These are phyloP conservation scores for Odontothrips loti DNA, from an alignment of 2,888 invertebrate genomes.

Conservation along the genomic window DNA sequence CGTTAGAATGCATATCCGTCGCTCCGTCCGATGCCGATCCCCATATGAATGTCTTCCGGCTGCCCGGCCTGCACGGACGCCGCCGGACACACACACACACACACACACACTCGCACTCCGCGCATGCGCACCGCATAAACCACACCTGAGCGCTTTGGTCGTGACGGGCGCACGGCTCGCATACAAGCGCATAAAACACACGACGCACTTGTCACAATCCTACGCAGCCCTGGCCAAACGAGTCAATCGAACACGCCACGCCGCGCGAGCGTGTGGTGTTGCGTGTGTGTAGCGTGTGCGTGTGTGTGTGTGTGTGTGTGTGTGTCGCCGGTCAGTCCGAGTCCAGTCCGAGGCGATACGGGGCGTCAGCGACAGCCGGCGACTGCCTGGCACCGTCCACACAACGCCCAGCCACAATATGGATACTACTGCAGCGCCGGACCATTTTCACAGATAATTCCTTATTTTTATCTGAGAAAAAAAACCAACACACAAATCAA, in stretches of 20 bases:
- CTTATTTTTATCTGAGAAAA: too few species aligned
- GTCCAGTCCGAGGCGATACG: too few species aligned
- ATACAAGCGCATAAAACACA: background rate
- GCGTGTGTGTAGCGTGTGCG: background rate
- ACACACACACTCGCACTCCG: background rate
- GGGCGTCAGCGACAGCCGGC: too few species aligned
- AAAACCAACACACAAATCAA: too few species aligned
- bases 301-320: background rate
- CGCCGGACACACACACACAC: background rate
- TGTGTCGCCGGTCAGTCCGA: background rate
- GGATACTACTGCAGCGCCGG: too few species aligned
- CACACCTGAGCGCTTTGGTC: background rate
- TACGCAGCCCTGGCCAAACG: constrained; percentile 4
- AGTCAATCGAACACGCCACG: background rate
- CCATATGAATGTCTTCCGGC: constrained; percentile 22
- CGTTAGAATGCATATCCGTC: background rate
- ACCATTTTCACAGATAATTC: too few species aligned
- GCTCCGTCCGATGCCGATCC: background rate
- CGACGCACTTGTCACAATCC: constrained; percentile 10
- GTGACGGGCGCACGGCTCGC: too few species aligned
- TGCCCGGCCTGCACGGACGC: background rate
- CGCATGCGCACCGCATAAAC: background rate
- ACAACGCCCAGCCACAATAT: too few species aligned
- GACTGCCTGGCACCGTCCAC: too few species aligned
- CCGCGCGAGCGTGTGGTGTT: background rate